A percentile compares a stretch with the other conserved stretches of the same genome.
phyloP scores from a whole-genome alignment of 2,888 invertebrate species.

The Ctena decussata region DNA sequence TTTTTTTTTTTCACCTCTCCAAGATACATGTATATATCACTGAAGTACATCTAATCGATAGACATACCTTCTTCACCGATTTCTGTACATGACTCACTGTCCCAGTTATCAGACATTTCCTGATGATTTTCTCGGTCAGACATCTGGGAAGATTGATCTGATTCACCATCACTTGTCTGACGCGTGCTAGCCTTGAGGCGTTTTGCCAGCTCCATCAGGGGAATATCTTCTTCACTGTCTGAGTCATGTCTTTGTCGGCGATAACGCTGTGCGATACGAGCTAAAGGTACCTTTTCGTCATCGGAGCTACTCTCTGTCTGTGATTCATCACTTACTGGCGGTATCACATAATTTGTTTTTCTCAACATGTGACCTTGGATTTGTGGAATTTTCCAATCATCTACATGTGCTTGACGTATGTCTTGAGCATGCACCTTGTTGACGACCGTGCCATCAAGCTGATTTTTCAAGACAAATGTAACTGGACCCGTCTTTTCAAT shows the following conservation, averaged over 20 bases:
- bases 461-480: too few species aligned
- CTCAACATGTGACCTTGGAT: background rate
- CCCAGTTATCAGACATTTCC: background rate
- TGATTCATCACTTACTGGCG: background rate
- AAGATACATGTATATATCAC: too few species aligned
- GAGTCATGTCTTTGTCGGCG: conserved; percentile 20
- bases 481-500: too few species aligned
- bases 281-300: background rate
- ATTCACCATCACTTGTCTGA: background rate
- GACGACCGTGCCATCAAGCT: too few species aligned
- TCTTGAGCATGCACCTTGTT: too few species aligned
- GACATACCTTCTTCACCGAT: background rate
- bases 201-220: conserved; percentile 31
- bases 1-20: too few species aligned
- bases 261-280: background rate
- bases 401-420: too few species aligned
- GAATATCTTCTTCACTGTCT: conserved; percentile 39
- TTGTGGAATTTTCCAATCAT: conserved; percentile 19
- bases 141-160: background rate
- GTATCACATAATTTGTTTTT: conserved; percentile 7
- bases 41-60: too few species aligned
- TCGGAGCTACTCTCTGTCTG: background rate
- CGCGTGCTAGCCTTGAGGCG: background rate
- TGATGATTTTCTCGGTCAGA: background rate
- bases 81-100: background rate